Evolutionary conservation across 2,797 vertebrate species (phyloP).

Genomic region (Acanthiza pusilla): DNA sequence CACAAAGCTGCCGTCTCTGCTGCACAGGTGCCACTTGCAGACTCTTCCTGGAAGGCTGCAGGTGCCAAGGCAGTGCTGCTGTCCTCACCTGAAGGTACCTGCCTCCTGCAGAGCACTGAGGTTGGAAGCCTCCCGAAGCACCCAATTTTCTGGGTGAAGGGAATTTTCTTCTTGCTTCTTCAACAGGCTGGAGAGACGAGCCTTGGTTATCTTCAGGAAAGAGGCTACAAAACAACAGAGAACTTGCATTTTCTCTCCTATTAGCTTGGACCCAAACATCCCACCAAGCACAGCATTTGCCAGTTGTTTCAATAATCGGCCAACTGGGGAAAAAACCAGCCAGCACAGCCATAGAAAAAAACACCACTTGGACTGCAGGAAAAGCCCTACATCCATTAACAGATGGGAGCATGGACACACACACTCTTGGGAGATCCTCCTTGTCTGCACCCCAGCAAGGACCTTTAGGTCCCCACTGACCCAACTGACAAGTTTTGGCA

Average conservation of each 20-base stretch:
- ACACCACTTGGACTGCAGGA: not conserved
- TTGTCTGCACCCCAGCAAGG: not conserved
- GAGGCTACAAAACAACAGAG: slow-evolving; percentile 67
- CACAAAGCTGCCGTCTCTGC: not conserved
- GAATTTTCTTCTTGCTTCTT: slow-evolving; percentile 75
- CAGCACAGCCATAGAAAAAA: not conserved
- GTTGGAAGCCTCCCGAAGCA: slow-evolving; percentile 86
- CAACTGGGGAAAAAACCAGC: not conserved
- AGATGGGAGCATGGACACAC: not conserved
- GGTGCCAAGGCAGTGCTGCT: not conserved
- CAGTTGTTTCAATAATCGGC: not conserved
- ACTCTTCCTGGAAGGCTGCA: not conserved
- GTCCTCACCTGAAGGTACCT: slow-evolving; percentile 89
- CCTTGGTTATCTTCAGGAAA: slow-evolving; percentile 82
- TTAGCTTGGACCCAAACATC: not conserved
- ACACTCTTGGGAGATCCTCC: not conserved
- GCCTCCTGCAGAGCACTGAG: slow-evolving; percentile 92
- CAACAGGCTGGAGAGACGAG: slow-evolving; percentile 79
- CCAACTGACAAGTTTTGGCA: not conserved
- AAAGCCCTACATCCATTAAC: not conserved
- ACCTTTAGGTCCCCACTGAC: not conserved
- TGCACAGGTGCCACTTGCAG: not conserved
- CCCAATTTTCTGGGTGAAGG: slow-evolving; percentile 78
- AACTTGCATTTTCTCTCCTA: not conserved
- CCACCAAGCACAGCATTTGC: not conserved